Base-by-base conservation (phyloP, 1,140 invertebrate species). In the Nixonia krombeini region DNA sequence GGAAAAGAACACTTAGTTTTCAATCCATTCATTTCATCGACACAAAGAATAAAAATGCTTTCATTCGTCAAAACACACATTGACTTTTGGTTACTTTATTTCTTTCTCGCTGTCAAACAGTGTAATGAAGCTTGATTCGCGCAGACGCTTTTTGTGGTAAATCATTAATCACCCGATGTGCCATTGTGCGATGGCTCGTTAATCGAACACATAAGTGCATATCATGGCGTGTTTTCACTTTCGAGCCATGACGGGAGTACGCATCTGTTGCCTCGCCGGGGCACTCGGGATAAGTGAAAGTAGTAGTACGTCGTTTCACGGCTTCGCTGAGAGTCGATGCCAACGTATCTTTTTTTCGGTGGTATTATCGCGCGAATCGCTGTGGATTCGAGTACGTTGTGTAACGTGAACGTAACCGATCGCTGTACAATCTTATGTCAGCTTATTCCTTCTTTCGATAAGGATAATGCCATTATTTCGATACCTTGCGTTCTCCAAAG, bases 211-310 rank as follows among this genome's bases (percentile, higher is more conserved):
- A 28, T 62, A 62, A 62, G 38, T 62, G 49, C 37, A 53, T 31
- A 16, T n/a, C 17, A 16, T 8, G 38, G 17, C 38, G 38, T 8
- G 58, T 69, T 69, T 69, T 69, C 65, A 69, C 65, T 69, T 69
- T 69, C 65, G 57, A 53, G 53, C 16, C 38, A 44, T 44, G 42
- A 15, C 57, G 25, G 25, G 38, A 7, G 29, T 31, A 63, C 49
- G 53, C 58, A 69, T 62, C 56, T 57, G 44, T 40, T 40, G 17
- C n/a, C 33, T 37, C 31, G 33, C 29, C 31, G 15, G 57, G 57
- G 59, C 59, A 56, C 57, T 62, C 56, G 38, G 53, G 56, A 58
- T 50, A 41, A 69, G 65, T 69, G 65, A 69, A 69, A 69, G 65
- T 69, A 52, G 52, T 44, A 37, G 28, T 53, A 28, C 53, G 33